Base-by-base conservation (phyloP, 2,113 vertebrate species). In the Dendropsophus ebraccatus region DNA sequence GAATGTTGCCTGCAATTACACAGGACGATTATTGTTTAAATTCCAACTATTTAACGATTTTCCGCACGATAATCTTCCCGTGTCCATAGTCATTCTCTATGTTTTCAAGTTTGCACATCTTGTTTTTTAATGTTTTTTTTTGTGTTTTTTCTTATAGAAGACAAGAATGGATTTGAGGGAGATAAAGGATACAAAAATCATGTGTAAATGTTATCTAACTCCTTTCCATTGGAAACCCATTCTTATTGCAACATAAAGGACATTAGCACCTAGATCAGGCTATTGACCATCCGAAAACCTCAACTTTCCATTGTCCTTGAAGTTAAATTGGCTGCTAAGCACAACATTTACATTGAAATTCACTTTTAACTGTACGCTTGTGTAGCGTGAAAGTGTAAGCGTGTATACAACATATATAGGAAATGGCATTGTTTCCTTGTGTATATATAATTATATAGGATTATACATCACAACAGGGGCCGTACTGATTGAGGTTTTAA, bases 241-340 rank as follows among this genome's bases (percentile, higher is more conserved):
- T 49, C 41, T 58, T 37, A 14, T 35, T 41, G 52, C 11, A n/a
- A 79, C 58, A 79, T 37, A 79, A 37, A n/a, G 54, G 35, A 41
- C 12, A 45, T 47, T 80, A 45, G 23, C 52, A 56, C 54, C 30
- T 58, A 60, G 35, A 4, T 12, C 23, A 79, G 52, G 28, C 54
- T 14, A 45, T 62, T 54, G 1, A 45, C 41, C 37, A 47, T 62
- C n/a, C 14, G 8, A 81, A 65, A 17, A 23, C 41, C 41, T 86
- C 88, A 78, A 62, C 83, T 86, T 81, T 74, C 1, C n/a, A 81
- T 58, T 84, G 37, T 54, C 52, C 16, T 47, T 75, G 47, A 47
- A 88, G 88, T 87, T 30, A 79, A 84, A 88, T 84, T 82, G 41
- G 81, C 84, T 85, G 82, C 65, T 73, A 86, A 85, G 85, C 37